Conservation (phyloP, 2,888 invertebrate genomes). For the Pseudococcus longispinus region DNA sequence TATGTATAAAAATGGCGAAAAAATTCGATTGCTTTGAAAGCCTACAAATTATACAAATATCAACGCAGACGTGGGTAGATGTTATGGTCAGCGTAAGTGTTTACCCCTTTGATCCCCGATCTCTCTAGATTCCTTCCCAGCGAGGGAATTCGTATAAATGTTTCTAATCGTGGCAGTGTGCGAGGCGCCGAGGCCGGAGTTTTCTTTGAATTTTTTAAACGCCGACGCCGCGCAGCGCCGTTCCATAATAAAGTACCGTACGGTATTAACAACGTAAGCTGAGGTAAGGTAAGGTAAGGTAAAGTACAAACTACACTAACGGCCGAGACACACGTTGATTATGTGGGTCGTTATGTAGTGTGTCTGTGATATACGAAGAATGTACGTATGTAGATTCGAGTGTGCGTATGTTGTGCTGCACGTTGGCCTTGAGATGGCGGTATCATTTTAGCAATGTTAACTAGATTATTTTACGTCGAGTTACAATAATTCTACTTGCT, state of each 20-base stretch:
- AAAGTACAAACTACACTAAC: not conserved
- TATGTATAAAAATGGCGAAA: not conserved
- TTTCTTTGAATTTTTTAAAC: not conserved
- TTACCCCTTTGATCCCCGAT: not conserved
- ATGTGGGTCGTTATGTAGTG: not conserved
- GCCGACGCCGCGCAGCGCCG: not conserved
- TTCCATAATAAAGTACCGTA: not conserved
- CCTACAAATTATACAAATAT: not conserved
- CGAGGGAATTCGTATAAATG: not conserved
- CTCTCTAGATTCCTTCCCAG: not conserved
- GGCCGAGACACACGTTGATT: not conserved
- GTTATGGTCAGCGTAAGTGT: not conserved
- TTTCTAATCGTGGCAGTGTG: not conserved
- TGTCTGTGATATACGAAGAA: not conserved
- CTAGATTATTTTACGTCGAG: not conserved
- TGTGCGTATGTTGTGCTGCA: not conserved
- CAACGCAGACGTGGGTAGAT: not conserved
- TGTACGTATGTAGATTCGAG: not conserved
- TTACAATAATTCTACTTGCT: not conserved
- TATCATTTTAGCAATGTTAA: not conserved
- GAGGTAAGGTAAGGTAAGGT: not conserved
- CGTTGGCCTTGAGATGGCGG: not conserved
- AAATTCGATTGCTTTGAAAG: not conserved
- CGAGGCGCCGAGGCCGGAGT: not conserved
- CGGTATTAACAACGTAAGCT: not conserved